Base-by-base conservation (phyloP, 2,113 vertebrate species). In the Peucedramus taeniatus region DNA sequence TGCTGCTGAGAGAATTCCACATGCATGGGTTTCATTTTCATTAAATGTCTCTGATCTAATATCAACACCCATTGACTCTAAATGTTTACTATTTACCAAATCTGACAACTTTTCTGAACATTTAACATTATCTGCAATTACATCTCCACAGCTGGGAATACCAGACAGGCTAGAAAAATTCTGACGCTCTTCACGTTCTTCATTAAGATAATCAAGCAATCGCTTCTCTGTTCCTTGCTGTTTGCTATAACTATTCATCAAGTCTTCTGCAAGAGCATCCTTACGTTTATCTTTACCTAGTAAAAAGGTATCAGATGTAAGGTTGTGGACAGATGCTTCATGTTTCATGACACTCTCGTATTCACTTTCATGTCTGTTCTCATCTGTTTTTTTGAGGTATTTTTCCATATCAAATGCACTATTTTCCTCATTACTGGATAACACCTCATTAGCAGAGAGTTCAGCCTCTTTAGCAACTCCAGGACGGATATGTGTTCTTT, bases 381-480 rank as follows among this genome's bases (percentile, higher is more conserved):
- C 47, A 8, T 99, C 98, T 8, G 97, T 97, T 96, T 96, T 98
- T 94, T 97, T 98, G 57, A 99, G 97, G 81, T 99, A 99, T 96
- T 99, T 99, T 92, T 99, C 99, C 86, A 99, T 98, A 97, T 99
- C 98, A 88, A 99, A 98, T 35, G 59, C 87, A 51, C 30, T 93
- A 20, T 95, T 98, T 90, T 99, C 98, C 56, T 97, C 74, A 27
- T 91, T 72, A 51, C 92, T 97, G 39, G 94, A 11, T 22, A 87
- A 75, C 2, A 89, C 84, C 24, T 82, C 94, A 84, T 97, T 91
- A 61, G 90, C 40, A 30, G 95, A 70, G 39, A n/a, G 50, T 40
- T 91, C 77, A 5, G 30, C n/a, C 45, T 64, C 83, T 35, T 92
- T 61, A 65, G 28, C 71, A 80, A 9, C 26, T 44, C 92, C 80